Base-by-base conservation (phyloP, 2,888 invertebrate genomes). In the Tachystola acroxantha region DNA sequence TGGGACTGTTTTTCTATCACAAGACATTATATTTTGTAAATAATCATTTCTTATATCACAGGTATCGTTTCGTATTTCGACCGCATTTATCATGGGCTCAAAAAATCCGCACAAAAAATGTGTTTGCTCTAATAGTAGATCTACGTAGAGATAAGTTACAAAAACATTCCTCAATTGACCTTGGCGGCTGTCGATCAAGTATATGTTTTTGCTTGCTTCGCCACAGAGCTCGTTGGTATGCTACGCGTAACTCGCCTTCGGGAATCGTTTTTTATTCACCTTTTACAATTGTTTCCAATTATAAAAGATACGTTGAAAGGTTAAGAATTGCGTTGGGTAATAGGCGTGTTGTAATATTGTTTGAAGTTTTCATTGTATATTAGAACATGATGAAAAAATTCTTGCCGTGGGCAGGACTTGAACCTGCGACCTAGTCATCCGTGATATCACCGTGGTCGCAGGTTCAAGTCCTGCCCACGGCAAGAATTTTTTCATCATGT, bases 211-310 rank as follows among this genome's bases (percentile, higher is more conserved):
- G 28, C 27, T 32, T 7, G 12, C 10, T 7, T 27, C 11, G 27
- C n/a, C 11, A 25, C n/a, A 28, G 14, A 22, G 28, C 14, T 22
- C 14, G 2, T 41, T 32, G 31, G 13, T 33, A 16, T 34, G 36
- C 33, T 32, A 40, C 34, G 40, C 40, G 40, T 40, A 40, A 36
- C 34, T 20, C 32, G 35, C 40, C 32, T 22, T 24, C 11, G 12
- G 16, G 13, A 12, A 10, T n/a, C n/a, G n/a, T 27, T 10, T 27
- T 27, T 27, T 27, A 2, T 10, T 11, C 29, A 10, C 7, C 29
- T 30, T 16, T 11, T 11, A 16, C 16, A 14, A 3, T 16, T 3
- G 16, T 16, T 16, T 16, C 16, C 16, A 16, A 16, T 16, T 16
- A 16, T 6, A 16, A 12, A 7, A 2, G 11, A 14, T 10, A n/a